Evolutionary conservation across 1,140 invertebrate species (phyloP), one percentile per base, ranked within the genome.

Genomic region (Drosophila funebris): DNA sequence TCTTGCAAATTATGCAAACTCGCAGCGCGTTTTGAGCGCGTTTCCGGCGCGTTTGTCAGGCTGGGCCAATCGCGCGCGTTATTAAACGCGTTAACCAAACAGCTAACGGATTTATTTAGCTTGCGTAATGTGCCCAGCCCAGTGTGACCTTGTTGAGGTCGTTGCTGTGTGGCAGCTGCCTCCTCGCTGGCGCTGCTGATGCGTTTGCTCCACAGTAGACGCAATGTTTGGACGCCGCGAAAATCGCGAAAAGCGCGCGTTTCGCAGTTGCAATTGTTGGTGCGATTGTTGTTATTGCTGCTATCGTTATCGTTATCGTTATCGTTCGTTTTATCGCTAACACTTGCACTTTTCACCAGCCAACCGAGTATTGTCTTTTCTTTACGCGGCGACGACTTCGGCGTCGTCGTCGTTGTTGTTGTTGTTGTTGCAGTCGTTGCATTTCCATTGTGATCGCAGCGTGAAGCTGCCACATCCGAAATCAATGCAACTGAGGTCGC

Each of bases 151-250:
- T 61, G 72, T 16, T 70, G 46, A 52, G 64, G 64, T 41, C 24
- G 48, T 16, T 61, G 27, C 6, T n/a, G 24, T 27, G 5, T 27
- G 24, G 27, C 33, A 6, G 58, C 18, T 36, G 71, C 56, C 22
- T 83, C 73, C 63, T 85, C 82, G 62, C 74, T 87, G 75, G 76
- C 89, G 60, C 90, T 87, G 39, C 72, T 78, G 18, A 91, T 91
- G 43, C 90, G 88, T 43, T 87, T 91, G 73, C 83, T 91, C 90
- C 90, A 91, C 50, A 91, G 54, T 57, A 91, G 36, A 5, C 87
- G 81, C 24, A 91, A 41, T 0, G 78, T 91, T 64, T 91, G 90
- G 6, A 91, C 90, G 27, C 90, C 90, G 20, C 84, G 87, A 73
- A 91, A 91, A 18, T 91, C 90, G 46, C 90, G 90, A 80, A 88